These are phyloP conservation scores for Teleiodes luculella DNA, from an alignment of 2,888 invertebrate genomes.

Conservation along the genomic window DNA sequence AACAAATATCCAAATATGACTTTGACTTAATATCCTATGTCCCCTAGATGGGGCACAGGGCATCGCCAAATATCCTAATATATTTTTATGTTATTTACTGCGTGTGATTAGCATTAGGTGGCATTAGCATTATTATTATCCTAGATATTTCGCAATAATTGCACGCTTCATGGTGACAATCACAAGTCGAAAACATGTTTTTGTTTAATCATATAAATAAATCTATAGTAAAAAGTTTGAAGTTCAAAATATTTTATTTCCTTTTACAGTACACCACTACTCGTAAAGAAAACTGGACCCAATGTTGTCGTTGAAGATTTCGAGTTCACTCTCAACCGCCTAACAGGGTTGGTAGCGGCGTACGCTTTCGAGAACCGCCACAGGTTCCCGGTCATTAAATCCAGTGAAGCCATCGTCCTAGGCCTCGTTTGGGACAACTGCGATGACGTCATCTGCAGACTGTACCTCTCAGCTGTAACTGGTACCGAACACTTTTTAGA, in stretches of 20 bases:
- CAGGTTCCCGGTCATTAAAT: conserved; percentile 34
- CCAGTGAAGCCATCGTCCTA: conserved; percentile 39
- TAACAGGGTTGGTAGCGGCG: conserved; percentile 44
- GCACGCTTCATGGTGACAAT: no score
- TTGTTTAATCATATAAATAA: no score
- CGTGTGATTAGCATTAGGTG: no score
- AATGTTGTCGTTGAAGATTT: conserved; percentile 37
- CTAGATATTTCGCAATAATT: no score
- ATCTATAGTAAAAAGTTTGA: no score
- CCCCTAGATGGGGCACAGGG: no score
- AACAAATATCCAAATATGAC: no score
- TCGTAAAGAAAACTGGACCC: conserved; percentile 41
- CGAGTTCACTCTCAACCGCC: conserved; percentile 50
- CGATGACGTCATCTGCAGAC: conserved; percentile 31
- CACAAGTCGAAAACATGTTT: no score
- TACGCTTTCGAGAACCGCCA: conserved; percentile 45
- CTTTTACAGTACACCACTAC: conserved; percentile 42
- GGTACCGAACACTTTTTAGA: conserved; percentile 48
- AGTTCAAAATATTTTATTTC: neutral
- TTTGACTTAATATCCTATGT: no score
- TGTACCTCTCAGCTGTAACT: conserved; percentile 45
- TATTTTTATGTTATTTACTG: no score
- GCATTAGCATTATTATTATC: no score
- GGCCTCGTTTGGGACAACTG: conserved; percentile 45
- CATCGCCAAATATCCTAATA: no score